Base-by-base conservation (phyloP, 2,113 vertebrate species). In the Connochaetes taurinus region DNA sequence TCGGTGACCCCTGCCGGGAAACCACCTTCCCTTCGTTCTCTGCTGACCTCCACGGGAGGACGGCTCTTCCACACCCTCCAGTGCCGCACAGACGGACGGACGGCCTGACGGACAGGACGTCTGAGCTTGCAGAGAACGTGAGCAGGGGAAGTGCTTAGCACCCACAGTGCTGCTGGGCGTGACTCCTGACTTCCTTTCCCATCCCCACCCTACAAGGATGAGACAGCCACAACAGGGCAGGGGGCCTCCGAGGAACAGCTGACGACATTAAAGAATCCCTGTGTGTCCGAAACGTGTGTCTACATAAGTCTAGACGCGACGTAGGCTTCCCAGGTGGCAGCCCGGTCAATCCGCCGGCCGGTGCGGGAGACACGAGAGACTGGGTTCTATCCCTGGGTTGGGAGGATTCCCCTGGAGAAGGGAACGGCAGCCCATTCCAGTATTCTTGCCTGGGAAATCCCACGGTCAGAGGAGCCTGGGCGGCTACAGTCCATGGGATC, bases 61-160 rank as follows among this genome's bases (percentile, higher is more conserved):
- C 2, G 2, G n/a, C 43, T 15, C 25, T 21, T 25, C 9, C 0
- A 2, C 40, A 21, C 52, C 50, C 29, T 33, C 50, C 12, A 0
- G 3, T 2, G 21, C 43, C 3, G 1, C 31, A 83, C 3, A 33
- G 62, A 58, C 0, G 0, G 62, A 58, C 0, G 0, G 62, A 76
- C 0, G 1, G 9, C 17, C 7, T 0, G 40, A 21, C 0, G 3
- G 27, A 19, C 15, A 71, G 45, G 52, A 60, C 1, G 0, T 25
- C 58, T 58, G 43, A 33, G 14, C 1, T 3, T 12, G 74, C 27
- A 23, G 14, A 53, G 17, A 29, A 19, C 0, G 0, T 31, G 45
- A 52, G 76, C 27, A 43, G 2, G 14, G 47, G 27, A n/a, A 3
- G 15, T 2, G 25, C 53, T 31, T 7, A 15, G 52, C 25, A 40